A percentile compares a stretch with the other conserved stretches of the same genome.
Evolutionary conservation across 2,888 invertebrate species (phyloP).

Genomic region (Pogonocherus hispidulus): DNA sequence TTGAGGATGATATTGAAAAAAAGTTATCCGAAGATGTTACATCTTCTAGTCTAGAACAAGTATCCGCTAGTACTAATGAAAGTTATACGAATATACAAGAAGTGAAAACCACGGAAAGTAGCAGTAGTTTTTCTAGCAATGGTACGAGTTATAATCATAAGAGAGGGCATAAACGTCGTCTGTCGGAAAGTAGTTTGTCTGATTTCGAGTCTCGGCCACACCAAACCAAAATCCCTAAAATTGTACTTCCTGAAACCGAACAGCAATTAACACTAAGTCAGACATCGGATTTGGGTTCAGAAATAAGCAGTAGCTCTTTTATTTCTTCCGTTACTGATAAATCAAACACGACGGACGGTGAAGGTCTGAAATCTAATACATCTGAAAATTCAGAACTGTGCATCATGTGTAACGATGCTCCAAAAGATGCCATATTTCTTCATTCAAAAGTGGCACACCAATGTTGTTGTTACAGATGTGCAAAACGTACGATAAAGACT

Average conservation of each 20-base stretch:
- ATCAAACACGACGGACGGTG: slow-evolving; percentile 1
- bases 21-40: slow-evolving; percentile 16
- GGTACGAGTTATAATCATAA: slow-evolving; percentile 2
- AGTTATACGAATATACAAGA: not conserved
- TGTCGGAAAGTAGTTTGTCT: slow-evolving; percentile 60
- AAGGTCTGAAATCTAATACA: not conserved
- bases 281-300: slow-evolving; percentile 46
- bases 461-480: slow-evolving; percentile 81
- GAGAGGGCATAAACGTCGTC: slow-evolving; percentile 50
- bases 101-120: not conserved
- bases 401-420: slow-evolving; percentile 74
- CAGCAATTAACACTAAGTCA: slow-evolving; percentile 31
- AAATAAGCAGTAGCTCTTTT: slow-evolving; percentile 37
- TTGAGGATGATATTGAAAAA: slow-evolving; percentile 14
- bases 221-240: slow-evolving; percentile 46
- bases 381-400: slow-evolving; percentile 67
- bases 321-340: slow-evolving; percentile 28
- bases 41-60: slow-evolving; percentile 16
- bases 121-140: slow-evolving; percentile 6
- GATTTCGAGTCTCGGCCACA: slow-evolving; percentile 49
- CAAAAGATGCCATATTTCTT: slow-evolving; percentile 79
- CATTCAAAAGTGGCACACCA: slow-evolving; percentile 78
- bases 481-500: slow-evolving; percentile 76
- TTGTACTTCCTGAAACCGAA: slow-evolving; percentile 17
- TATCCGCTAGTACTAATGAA: slow-evolving; percentile 3